Evolutionary conservation across 1,140 invertebrate genomes (phyloP).

Genomic region (Pachyrhynchus sulphureomaculatus): DNA sequence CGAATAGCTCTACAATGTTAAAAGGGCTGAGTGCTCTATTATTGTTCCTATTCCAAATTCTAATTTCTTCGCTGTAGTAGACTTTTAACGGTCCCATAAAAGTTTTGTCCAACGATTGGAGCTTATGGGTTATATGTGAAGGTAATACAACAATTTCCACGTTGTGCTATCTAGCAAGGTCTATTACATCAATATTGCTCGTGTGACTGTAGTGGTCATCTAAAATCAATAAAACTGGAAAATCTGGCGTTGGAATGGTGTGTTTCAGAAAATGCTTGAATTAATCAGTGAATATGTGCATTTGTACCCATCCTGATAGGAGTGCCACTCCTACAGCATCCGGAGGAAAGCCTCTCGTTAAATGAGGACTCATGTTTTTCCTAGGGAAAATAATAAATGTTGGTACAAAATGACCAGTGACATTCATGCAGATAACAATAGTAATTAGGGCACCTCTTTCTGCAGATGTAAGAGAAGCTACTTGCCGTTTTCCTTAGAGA

Average conservation of each 20-base stretch:
- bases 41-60: not conserved
- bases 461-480: not conserved
- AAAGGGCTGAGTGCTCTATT: constrained; percentile 12
- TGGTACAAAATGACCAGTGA: not conserved
- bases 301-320: no score
- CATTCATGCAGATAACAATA: no score
- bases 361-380: no score
- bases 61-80: constrained; percentile 26
- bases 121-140: constrained; percentile 44
- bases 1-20: constrained; percentile 38
- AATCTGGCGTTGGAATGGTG: constrained; percentile 20
- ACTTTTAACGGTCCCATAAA: constrained; percentile 42
- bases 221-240: constrained; percentile 41
- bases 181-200: constrained; percentile 41
- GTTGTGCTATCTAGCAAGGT: constrained; percentile 38
- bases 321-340: no score
- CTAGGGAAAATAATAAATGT: no score
- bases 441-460: no score
- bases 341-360: no score
- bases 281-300: no score
- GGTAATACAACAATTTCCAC: constrained; percentile 41
- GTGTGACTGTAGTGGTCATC: constrained; percentile 43
- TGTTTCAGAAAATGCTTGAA: not conserved
- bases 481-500: constrained; percentile 40
- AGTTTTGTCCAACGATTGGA: constrained; percentile 48